phyloP scores from a whole-genome alignment of 2,113 vertebrate species.

The Pangasianodon gigas region DNA sequence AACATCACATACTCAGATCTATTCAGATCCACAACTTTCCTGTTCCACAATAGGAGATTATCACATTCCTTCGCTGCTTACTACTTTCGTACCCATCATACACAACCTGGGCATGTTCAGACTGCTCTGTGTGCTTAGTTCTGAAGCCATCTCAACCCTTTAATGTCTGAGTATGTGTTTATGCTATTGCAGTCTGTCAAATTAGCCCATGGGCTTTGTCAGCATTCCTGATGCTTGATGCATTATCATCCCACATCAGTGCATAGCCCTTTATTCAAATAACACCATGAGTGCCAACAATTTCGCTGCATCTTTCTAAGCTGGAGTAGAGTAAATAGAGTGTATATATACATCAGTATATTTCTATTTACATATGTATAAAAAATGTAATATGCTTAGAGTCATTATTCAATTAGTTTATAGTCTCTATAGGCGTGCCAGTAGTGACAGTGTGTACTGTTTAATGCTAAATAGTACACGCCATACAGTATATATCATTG shows the following conservation, averaged over 20 bases:
- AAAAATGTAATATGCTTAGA: not conserved
- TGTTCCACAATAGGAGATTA: constrained; percentile 34
- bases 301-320: not conserved
- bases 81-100: constrained; percentile 30
- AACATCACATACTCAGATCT: not conserved
- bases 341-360: not conserved
- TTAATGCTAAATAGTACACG: not conserved
- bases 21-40: not conserved
- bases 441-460: not conserved
- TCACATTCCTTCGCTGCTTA: constrained; percentile 39
- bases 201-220: constrained; percentile 57
- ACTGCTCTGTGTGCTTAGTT: constrained; percentile 40
- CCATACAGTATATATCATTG: not conserved
- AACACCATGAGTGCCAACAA: constrained; percentile 14
- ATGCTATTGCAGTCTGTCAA: constrained; percentile 54
- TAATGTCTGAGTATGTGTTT: constrained; percentile 61
- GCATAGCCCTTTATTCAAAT: constrained; percentile 37
- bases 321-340: not conserved
- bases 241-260: constrained; percentile 50
- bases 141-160: constrained; percentile 52
- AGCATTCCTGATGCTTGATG: constrained; percentile 44
- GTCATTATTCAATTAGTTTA: not conserved
- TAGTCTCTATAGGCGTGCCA: not conserved
- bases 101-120: constrained; percentile 46
- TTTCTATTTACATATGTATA: not conserved